Conservation (phyloP, 2,888 invertebrate genomes). For the Cacoxenus indagator region DNA sequence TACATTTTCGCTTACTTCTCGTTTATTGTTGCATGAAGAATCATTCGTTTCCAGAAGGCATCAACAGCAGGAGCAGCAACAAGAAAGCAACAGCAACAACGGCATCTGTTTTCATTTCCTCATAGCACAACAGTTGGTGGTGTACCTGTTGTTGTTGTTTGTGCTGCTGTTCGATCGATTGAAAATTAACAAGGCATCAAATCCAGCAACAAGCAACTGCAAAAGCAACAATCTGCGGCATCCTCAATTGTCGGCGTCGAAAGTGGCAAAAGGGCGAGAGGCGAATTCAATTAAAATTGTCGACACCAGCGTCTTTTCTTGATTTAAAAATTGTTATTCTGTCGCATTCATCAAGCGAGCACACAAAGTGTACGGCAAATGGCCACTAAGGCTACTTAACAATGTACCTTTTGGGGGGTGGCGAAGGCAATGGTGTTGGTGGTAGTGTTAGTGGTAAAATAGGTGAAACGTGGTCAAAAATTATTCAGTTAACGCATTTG, state of each 20-base stretch:
- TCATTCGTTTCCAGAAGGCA: constrained; percentile 33
- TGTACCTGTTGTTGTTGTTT: neutral
- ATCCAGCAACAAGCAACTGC: constrained; percentile 33
- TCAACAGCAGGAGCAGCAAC: constrained; percentile 24
- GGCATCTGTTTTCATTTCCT: neutral
- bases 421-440: neutral
- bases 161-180: constrained; percentile 37
- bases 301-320: neutral
- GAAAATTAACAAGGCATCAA: constrained; percentile 40
- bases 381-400: constrained; percentile 7
- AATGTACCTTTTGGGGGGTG: neutral
- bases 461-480: neutral
- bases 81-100: constrained; percentile 24
- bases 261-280: neutral
- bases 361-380: neutral
- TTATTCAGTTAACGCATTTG: constrained; percentile 31
- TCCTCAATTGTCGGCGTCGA: constrained; percentile 11
- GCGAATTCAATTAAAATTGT: neutral
- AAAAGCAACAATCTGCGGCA: constrained; percentile 10
- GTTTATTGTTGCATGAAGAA: constrained; percentile 8
- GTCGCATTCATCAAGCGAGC: neutral
- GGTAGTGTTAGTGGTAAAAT: constrained; percentile 20
- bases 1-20: constrained; percentile 41
- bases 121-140: neutral
- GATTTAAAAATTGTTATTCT: neutral